phyloP scores from a whole-genome alignment of 2,797 vertebrate species.

The Rhynchonycteris naso region DNA sequence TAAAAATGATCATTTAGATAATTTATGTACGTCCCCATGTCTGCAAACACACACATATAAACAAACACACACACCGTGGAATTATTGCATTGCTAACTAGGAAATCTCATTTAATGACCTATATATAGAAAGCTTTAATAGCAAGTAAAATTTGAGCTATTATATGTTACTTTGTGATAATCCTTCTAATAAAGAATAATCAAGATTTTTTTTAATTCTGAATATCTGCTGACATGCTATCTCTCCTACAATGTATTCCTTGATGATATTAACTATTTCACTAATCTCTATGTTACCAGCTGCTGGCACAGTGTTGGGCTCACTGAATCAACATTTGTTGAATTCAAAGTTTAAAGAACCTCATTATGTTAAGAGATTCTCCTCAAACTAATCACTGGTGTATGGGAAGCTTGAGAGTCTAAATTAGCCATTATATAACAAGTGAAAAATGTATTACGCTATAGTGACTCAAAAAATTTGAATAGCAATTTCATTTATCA shows the following conservation, averaged over 20 bases:
- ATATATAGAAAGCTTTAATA: not conserved
- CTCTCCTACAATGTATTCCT: not conserved
- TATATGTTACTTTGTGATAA: not conserved
- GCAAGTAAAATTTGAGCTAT: not conserved
- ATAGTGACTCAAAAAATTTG: not conserved
- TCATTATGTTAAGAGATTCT: not conserved
- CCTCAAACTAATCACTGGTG: conserved; percentile 37
- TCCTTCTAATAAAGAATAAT: not conserved
- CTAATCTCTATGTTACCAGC: not conserved
- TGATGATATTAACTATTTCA: not conserved
- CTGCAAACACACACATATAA: not conserved
- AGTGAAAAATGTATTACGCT: not conserved
- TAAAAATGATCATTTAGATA: not conserved
- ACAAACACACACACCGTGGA: not conserved
- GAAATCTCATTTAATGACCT: not conserved
- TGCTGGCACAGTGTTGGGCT: not conserved
- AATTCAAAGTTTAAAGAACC: not conserved
- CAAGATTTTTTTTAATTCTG: not conserved
- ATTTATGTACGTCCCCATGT: not conserved
- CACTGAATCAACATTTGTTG: not conserved
- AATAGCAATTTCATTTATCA: conserved; percentile 38
- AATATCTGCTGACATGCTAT: not conserved
- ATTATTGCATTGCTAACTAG: not conserved
- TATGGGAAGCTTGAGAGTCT: not conserved
- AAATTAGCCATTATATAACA: not conserved